Percentiles rank a stretch among this genome's conserved stretches.
phyloP scores from a whole-genome alignment of 1,140 invertebrate genomes.

The Aphidius gifuensis region DNA sequence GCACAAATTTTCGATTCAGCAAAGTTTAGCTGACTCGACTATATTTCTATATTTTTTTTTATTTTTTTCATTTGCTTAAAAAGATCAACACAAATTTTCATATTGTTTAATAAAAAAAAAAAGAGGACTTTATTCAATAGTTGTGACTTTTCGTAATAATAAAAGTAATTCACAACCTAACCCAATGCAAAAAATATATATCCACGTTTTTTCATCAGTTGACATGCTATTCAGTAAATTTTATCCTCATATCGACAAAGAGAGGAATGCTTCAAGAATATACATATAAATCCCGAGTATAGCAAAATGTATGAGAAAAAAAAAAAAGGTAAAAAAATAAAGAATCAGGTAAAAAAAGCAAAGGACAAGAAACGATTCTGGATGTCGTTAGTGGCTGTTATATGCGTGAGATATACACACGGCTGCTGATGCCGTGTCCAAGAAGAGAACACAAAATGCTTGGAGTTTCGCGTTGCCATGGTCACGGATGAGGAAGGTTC shows the following conservation, averaged over 20 bases:
- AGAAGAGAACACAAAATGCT: conserved; percentile 8
- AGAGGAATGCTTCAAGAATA: too few relatives aligned
- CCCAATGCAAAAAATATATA: neutral
- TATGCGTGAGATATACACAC: too few relatives aligned
- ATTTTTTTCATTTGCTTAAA: neutral
- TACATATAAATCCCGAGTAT: too few relatives aligned
- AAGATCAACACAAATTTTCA: conserved; percentile 2
- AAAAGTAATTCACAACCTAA: conserved; percentile 1
- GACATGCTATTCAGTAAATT: too few relatives aligned
- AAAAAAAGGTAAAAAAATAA: too few relatives aligned
- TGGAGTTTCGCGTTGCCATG: conserved; percentile 25
- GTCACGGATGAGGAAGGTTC: conserved; percentile 15
- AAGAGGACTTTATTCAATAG: neutral
- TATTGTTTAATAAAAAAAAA: neutral
- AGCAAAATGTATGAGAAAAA: too few relatives aligned
- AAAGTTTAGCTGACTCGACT: conserved; percentile 4
- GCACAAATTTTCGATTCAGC: neutral
- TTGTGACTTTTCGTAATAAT: neutral
- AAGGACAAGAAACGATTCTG: neutral
- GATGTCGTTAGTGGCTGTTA: neutral
- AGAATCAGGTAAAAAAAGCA: too few relatives aligned
- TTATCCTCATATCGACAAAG: too few relatives aligned
- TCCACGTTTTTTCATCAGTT: neutral
- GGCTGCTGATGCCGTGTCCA: neutral
- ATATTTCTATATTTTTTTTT: neutral